Evolutionary conservation across 2,797 vertebrate genomes (phyloP), one percentile per base, ranked within the genome.

Genomic region (Cuculus canorus): DNA sequence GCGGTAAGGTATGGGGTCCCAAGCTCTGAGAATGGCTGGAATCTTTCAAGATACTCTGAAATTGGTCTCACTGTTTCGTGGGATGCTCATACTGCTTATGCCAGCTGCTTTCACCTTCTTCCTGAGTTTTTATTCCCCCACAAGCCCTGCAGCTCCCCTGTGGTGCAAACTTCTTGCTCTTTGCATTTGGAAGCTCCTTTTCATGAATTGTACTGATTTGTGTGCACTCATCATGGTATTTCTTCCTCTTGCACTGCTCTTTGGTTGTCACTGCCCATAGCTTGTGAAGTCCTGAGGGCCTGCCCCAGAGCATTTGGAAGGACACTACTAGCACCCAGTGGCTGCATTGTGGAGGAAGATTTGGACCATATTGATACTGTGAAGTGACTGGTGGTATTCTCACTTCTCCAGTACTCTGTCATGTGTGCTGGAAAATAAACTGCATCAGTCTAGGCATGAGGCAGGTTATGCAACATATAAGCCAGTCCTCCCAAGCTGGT

Each of bases 1-100:
- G 98, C 98, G 99, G 99, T 99, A 99, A 93, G 98, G 92, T 5
- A 71, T 52, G 30, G 90, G 60, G 13, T 50, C 32, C 16, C 37
- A 54, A 33, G 53, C 37, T 73, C 68, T 86, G 25, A 60, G 21
- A 22, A 7, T 17, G 33, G 23, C 77, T 84, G 83, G 53, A 41
- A 88, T 7, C 41, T 92, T 78, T 71, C 68, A 92, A 66, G 14
- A 39, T 65, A 28, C 76, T 92, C 82, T 91, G 45, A 65, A 92
- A 64, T 70, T 0, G 2, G 14, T 54, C 60, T 86, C 14, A 1
- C 23, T 84, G 1, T 69, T 52, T 70, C 53, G 33, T 54, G 75
- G 57, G 63, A 86, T 71, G 41, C 57, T 80, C 37, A 23, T 39
- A 16, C 13, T 86, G 21, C 54, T 54, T 72, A 11, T 33, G 5